Evolutionary conservation across 92 coral and sea anemone species (phyloP).

Genomic region (Zoanthus sociatus): DNA sequence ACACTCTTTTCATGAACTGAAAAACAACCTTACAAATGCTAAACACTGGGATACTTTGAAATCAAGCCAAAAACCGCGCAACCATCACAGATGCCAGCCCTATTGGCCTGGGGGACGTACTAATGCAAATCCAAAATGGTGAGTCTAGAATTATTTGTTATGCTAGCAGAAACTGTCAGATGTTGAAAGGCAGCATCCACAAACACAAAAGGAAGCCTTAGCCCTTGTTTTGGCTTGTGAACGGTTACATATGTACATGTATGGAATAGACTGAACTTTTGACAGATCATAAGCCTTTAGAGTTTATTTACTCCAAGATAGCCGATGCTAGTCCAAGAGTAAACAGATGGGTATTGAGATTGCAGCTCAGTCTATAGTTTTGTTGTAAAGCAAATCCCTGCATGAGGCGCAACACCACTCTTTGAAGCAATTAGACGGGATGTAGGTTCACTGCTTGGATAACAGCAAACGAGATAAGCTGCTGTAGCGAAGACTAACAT

Average conservation of each 20-base stretch:
- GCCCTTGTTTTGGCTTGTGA: background rate
- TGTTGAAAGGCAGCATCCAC: background rate
- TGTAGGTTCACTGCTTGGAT: too few species aligned
- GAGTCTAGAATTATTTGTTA: conserved; percentile 18
- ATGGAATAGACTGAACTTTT: background rate
- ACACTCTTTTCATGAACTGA: background rate
- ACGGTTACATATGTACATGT: background rate
- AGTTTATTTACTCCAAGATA: conserved; percentile 61
- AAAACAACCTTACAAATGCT: background rate
- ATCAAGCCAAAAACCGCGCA: background rate
- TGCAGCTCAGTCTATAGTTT: background rate
- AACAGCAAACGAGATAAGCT: too few species aligned
- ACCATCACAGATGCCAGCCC: conserved; percentile 6
- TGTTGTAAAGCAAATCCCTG: conserved; percentile 1
- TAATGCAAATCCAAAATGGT: conserved; percentile 17
- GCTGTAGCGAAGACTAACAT: conserved; percentile 6
- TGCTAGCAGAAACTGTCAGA: background rate
- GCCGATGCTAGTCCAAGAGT: conserved; percentile 56
- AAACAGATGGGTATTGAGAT: background rate
- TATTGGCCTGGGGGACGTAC: conserved; percentile 48
- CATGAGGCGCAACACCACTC: too few species aligned
- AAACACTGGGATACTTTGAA: background rate
- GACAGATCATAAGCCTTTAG: conserved; percentile 70
- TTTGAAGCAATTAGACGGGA: too few species aligned
- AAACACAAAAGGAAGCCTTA: background rate